Evolutionary conservation across 2,888 invertebrate species (phyloP).

Genomic region (Cheilosia variabilis): DNA sequence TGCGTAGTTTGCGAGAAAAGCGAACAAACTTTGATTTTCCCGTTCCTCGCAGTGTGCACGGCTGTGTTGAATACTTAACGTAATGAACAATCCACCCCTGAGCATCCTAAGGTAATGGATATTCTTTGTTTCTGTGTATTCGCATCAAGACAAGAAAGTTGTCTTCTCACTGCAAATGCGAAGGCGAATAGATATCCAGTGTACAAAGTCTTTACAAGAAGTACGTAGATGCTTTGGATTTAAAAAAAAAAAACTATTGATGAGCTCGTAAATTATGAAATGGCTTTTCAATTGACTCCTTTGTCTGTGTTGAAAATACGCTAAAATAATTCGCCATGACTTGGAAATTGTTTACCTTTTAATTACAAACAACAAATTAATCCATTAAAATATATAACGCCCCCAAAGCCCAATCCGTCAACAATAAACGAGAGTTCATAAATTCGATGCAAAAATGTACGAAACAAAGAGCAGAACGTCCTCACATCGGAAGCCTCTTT

Average conservation of each 20-base stretch:
- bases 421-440: neutral
- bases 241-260: neutral
- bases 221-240: neutral
- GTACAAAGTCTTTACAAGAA: constrained; percentile 17
- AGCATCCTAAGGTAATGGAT: constrained; percentile 38
- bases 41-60: constrained; percentile 21
- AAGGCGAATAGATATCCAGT: neutral
- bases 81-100: constrained; percentile 58
- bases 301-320: neutral
- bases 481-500: neutral
- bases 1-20: constrained; percentile 4
- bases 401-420: neutral
- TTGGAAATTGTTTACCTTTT: neutral
- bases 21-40: constrained; percentile 24
- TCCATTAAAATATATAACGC: neutral
- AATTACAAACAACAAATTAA: neutral
- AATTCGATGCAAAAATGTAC: neutral
- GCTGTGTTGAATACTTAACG: constrained; percentile 50
- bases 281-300: neutral
- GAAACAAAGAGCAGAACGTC: neutral
- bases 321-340: neutral
- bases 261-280: constrained; percentile 31
- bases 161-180: constrained; percentile 6
- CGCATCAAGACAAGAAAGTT: constrained; percentile 27
- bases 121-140: constrained; percentile 47